These are phyloP conservation scores for Carcharodon carcharias DNA, from an alignment of 2,797 vertebrate species.

Conservation along the genomic window DNA sequence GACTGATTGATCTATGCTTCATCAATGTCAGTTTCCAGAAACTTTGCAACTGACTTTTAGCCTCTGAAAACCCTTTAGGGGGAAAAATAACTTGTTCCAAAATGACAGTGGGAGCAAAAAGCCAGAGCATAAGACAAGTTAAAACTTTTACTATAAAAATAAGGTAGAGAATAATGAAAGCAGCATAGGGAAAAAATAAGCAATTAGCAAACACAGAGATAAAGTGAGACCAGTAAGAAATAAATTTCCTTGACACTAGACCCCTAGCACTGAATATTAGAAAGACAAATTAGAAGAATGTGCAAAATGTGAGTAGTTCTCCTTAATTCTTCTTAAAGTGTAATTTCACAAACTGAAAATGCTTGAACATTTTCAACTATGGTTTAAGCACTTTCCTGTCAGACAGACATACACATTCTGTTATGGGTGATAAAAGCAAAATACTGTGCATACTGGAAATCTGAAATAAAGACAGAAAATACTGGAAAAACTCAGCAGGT, in stretches of 20 bases:
- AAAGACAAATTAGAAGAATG: background rate
- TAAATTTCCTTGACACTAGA: background rate
- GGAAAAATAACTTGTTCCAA: background rate
- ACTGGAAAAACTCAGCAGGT: no score
- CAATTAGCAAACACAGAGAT: background rate
- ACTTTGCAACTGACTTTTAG: background rate
- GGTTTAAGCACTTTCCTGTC: background rate
- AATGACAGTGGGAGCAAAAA: background rate
- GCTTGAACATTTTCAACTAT: background rate
- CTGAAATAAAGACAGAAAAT: no score
- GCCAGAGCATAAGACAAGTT: background rate
- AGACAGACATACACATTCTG: background rate
- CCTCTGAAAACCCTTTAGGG: background rate
- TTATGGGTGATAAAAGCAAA: background rate
- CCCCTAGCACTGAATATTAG: background rate
- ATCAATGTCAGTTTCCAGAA: background rate
- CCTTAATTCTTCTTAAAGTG: background rate
- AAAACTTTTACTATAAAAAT: background rate
- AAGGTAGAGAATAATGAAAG: background rate
- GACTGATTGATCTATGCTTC: background rate
- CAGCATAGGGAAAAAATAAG: background rate
- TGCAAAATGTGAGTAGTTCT: background rate
- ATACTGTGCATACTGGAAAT: no score
- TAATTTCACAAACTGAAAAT: background rate
- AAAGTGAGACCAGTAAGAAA: background rate